phyloP scores from a whole-genome alignment of 2,888 invertebrate genomes.

The Drosophila borborema region DNA sequence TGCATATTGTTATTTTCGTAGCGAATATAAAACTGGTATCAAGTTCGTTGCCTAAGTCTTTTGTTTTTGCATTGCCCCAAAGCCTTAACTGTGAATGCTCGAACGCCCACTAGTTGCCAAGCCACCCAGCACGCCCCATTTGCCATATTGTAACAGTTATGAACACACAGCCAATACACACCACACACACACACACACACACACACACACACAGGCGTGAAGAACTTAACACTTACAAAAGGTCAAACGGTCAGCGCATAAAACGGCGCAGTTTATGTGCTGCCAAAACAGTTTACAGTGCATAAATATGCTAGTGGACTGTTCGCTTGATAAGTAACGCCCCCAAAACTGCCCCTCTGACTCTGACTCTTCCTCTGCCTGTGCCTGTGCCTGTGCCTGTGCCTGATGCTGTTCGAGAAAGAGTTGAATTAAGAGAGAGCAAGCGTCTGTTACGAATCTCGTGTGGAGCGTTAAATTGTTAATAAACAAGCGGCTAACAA shows the following conservation, averaged over 20 bases:
- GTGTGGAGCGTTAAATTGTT: constrained; percentile 80
- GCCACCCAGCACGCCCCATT: constrained; percentile 60
- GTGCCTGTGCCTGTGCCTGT: too few relatives aligned
- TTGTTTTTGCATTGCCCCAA: constrained; percentile 40
- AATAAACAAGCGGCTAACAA: constrained; percentile 80
- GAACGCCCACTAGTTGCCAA: constrained; percentile 45
- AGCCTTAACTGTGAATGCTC: constrained; percentile 46
- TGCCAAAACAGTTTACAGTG: constrained; percentile 58
- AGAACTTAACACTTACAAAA: constrained; percentile 61
- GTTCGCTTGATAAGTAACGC: constrained; percentile 65
- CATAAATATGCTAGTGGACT: constrained; percentile 67
- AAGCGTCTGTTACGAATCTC: constrained; percentile 36
- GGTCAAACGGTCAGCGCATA: constrained; percentile 74
- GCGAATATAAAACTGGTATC: constrained; percentile 12
- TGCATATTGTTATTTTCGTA: constrained; percentile 1
- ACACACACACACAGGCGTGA: constrained; percentile 22
- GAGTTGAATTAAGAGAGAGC: constrained; percentile 53
- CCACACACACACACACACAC: neutral
- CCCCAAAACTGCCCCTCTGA: constrained; percentile 6
- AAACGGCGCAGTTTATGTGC: constrained; percentile 70
- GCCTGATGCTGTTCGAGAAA: neutral
- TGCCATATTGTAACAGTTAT: constrained; percentile 56
- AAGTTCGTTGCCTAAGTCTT: constrained; percentile 61
- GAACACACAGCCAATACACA: constrained; percentile 29
- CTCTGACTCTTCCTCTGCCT: neutral